Percentiles rank a stretch among this genome's conserved stretches.
Conservation (phyloP, 2,888 invertebrate genomes). For the Ichneumoninae sp. region DNA sequence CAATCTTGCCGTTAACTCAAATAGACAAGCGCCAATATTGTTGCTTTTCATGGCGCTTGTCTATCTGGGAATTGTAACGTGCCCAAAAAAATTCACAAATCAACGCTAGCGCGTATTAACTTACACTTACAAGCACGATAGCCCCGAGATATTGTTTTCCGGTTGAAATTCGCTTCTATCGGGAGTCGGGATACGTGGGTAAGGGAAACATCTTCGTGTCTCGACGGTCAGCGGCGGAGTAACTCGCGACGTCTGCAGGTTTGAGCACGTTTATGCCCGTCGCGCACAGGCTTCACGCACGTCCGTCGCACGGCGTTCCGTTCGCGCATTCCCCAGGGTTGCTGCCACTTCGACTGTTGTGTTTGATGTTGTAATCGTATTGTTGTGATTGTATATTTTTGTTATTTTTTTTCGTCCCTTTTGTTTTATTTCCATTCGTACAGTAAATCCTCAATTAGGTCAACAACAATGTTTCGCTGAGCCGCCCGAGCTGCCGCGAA, state of each 20-base stretch:
- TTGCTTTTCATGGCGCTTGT: too few species aligned
- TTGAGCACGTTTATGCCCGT: background rate
- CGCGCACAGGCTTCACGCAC: background rate
- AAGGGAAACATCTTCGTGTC: background rate
- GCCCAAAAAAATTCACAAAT: background rate
- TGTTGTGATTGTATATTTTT: constrained; percentile 46
- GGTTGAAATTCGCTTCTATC: background rate
- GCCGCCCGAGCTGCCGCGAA: background rate
- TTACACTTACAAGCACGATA: background rate
- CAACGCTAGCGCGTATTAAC: background rate
- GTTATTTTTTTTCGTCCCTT: constrained; percentile 1
- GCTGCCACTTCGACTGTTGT: constrained; percentile 48
- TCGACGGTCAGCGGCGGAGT: background rate
- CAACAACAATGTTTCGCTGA: constrained; percentile 4
- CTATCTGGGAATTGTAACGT: background rate
- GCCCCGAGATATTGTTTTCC: background rate
- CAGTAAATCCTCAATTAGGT: constrained; percentile 23
- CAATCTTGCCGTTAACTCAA: background rate
- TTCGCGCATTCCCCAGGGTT: constrained; percentile 48
- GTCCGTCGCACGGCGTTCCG: background rate
- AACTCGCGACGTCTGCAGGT: background rate
- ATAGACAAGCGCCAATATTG: too few species aligned
- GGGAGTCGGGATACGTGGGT: background rate
- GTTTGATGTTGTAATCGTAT: constrained; percentile 56
- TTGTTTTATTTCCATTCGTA: constrained; percentile 1